phyloP scores from a whole-genome alignment of 2,113 vertebrate genomes.

The Orientallactaga bullata region DNA sequence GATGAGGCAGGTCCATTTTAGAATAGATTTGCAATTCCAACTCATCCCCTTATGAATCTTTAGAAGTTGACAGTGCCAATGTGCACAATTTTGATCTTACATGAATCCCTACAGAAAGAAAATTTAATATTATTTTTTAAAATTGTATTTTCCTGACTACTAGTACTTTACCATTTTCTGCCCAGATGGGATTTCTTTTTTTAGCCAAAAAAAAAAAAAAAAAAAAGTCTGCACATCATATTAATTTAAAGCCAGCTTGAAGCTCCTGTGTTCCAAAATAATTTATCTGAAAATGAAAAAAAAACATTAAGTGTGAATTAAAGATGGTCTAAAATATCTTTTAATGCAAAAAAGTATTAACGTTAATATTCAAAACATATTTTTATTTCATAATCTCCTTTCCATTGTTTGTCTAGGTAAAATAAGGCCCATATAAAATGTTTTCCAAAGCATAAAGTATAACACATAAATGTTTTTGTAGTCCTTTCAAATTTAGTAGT shows the following conservation, averaged over 20 bases:
- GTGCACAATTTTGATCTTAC: slow-evolving; percentile 39
- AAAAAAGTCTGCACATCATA: slow-evolving; percentile 69
- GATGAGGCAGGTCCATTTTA: slow-evolving; percentile 54
- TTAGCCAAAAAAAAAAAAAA: slow-evolving; percentile 55
- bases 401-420: slow-evolving; percentile 43
- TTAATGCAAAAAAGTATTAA: slow-evolving; percentile 18
- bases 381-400: slow-evolving; percentile 11
- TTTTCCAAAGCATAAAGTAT: slow-evolving; percentile 1
- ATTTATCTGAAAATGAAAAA: slow-evolving; percentile 70
- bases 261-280: slow-evolving; percentile 74
- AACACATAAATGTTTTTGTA: not conserved
- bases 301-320: slow-evolving; percentile 63
- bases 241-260: slow-evolving; percentile 76
- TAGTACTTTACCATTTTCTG: slow-evolving; percentile 76
- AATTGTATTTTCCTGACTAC: slow-evolving; percentile 75
- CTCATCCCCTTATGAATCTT: slow-evolving; percentile 50
- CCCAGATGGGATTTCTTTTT: slow-evolving; percentile 80
- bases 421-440: slow-evolving; percentile 22
- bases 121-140: slow-evolving; percentile 75
- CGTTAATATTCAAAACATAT: not conserved
- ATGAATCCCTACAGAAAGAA: slow-evolving; percentile 63
- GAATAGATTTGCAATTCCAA: slow-evolving; percentile 71
- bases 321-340: slow-evolving; percentile 13
- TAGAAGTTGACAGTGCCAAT: slow-evolving; percentile 58
- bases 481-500: slow-evolving; percentile 4